Evolutionary conservation across 2,797 vertebrate species (phyloP).

Genomic region (Paratrypauchen microcephalus): DNA sequence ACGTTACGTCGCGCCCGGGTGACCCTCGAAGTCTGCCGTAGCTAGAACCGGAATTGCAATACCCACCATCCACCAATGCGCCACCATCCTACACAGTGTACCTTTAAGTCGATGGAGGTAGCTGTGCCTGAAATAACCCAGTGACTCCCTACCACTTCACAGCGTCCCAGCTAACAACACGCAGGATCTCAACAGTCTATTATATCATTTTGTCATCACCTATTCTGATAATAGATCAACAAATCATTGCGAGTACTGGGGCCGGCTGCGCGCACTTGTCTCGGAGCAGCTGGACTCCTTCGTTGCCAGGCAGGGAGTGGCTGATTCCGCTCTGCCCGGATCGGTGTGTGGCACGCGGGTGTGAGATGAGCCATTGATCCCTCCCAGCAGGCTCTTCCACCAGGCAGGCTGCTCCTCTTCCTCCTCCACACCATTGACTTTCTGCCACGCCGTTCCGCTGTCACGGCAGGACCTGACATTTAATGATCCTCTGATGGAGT

Average conservation of each 20-base stretch:
- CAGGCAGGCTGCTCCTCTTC: constrained; percentile 43
- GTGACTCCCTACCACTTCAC: neutral
- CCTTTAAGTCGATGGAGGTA: neutral
- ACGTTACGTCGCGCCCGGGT: too few species aligned
- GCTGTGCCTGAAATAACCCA: neutral
- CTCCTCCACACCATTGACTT: constrained; percentile 82
- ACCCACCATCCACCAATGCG: too few species aligned
- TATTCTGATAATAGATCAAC: constrained; percentile 45
- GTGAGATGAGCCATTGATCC: constrained; percentile 86
- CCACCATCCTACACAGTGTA: too few species aligned
- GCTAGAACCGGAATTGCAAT: too few species aligned
- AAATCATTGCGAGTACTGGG: constrained; percentile 48
- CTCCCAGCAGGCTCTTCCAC: constrained; percentile 75
- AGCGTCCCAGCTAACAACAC: neutral
- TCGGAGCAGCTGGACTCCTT: constrained; percentile 58
- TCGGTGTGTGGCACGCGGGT: constrained; percentile 62
- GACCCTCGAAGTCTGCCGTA: too few species aligned
- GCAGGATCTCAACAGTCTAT: neutral
- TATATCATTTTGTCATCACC: constrained; percentile 20
- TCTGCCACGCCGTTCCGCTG: constrained; percentile 83
- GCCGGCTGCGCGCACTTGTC: constrained; percentile 55
- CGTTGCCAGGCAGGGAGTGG: constrained; percentile 63
- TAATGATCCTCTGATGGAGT: constrained; percentile 87
- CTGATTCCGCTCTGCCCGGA: constrained; percentile 57
- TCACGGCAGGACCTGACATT: constrained; percentile 85